A percentile compares a stretch with the other conserved stretches of the same genome.
Evolutionary conservation across 2,797 vertebrate genomes (phyloP).

Genomic region (Siniperca undulata): DNA sequence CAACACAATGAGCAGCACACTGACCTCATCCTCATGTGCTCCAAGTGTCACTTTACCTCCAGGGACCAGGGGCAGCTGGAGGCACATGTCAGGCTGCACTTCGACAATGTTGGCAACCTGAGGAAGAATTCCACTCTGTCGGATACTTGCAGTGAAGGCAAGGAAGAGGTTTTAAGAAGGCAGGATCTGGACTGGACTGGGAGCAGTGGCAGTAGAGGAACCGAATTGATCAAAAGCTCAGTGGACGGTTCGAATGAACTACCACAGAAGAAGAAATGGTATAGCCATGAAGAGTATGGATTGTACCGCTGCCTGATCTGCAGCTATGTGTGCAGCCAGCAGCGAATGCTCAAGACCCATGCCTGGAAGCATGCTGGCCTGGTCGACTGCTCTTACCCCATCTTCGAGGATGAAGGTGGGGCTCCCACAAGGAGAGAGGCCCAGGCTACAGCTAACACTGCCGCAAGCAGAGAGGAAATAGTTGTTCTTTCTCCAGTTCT

Average conservation of each 20-base stretch:
- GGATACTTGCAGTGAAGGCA: constrained; percentile 23
- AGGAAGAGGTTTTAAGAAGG: constrained; percentile 41
- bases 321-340: constrained; percentile 96
- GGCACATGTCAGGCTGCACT: constrained; percentile 90
- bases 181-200: constrained; percentile 42
- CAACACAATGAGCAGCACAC: constrained; percentile 90
- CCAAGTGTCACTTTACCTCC: constrained; percentile 90
- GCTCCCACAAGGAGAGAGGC: constrained; percentile 74
- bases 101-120: constrained; percentile 69
- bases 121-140: not conserved
- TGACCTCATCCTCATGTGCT: constrained; percentile 87
- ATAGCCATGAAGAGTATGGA: constrained; percentile 93
- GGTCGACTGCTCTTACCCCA: constrained; percentile 96
- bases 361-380: constrained; percentile 98
- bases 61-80: constrained; percentile 93
- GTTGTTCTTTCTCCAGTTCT: constrained; percentile 76
- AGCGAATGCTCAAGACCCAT: constrained; percentile 97
- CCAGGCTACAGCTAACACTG: constrained; percentile 33
- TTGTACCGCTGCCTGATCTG: constrained; percentile 97
- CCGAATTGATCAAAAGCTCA: not conserved
- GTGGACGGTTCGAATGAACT: constrained; percentile 35
- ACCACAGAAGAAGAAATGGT: constrained; percentile 92
- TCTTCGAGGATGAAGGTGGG: constrained; percentile 93
- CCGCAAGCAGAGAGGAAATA: constrained; percentile 65
- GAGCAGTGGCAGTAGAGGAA: not conserved